Evolutionary conservation across 1,140 invertebrate species (phyloP).

Genomic region (Apis laboriosa): DNA sequence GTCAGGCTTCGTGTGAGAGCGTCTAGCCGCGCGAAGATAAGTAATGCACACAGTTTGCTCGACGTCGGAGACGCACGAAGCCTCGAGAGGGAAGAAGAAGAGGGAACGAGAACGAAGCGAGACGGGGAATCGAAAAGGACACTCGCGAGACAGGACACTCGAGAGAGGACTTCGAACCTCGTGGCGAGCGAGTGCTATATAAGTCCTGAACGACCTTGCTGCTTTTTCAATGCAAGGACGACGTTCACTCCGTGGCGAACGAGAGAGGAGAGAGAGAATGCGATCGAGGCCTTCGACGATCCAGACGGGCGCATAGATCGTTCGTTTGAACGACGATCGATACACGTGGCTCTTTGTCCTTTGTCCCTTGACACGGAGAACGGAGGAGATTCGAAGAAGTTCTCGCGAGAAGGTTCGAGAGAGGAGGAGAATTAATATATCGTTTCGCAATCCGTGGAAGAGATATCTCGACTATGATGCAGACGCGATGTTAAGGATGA

Average conservation of each 20-base stretch:
- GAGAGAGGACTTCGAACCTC: constrained; percentile 55
- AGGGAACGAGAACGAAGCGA: background rate
- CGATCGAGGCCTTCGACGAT: constrained; percentile 7
- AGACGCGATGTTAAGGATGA: too few species aligned
- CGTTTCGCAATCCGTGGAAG: too few species aligned
- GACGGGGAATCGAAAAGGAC: background rate
- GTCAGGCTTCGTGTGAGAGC: constrained; percentile 30
- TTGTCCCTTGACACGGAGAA: constrained; percentile 25
- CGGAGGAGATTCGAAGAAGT: background rate
- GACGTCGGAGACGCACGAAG: constrained; percentile 24
- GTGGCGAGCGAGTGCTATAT: constrained; percentile 59
- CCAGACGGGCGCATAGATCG: background rate
- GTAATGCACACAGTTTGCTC: constrained; percentile 48
- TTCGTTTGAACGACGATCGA: constrained; percentile 18
- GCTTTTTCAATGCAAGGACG: constrained; percentile 75
- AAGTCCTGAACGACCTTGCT: constrained; percentile 72
- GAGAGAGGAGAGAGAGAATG: background rate
- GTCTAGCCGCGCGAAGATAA: constrained; percentile 40
- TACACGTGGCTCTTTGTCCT: background rate
- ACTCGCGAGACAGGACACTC: too few species aligned
- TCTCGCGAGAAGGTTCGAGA: background rate
- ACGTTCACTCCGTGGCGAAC: constrained; percentile 45
- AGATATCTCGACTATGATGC: too few species aligned
- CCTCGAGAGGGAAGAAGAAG: background rate
- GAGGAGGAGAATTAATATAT: background rate